Percentiles rank a stretch among this genome's conserved stretches.
These are phyloP conservation scores for Eclectus roratus DNA, from an alignment of 2,113 vertebrate species.

Conservation along the genomic window DNA sequence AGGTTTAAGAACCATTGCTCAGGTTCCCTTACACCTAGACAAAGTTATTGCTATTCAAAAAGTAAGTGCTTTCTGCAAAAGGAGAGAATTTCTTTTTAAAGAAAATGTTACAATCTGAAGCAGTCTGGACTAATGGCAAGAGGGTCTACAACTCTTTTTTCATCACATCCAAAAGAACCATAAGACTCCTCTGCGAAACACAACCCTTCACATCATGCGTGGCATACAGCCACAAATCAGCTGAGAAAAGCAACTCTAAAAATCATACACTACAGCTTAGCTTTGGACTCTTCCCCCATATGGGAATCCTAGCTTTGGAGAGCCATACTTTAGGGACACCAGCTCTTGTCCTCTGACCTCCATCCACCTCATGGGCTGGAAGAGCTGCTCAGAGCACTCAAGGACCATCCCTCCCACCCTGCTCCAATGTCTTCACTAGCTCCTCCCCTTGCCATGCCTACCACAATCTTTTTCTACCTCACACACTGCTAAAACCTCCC, in stretches of 20 bases:
- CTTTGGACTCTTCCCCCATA: rapidly evolving
- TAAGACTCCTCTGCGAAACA: not conserved
- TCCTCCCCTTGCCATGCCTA: not conserved
- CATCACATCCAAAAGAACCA: not conserved
- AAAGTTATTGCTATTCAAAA: not conserved
- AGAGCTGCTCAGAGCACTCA: not conserved
- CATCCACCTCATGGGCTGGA: rapidly evolving
- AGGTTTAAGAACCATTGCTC: not conserved
- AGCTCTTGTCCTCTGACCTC: not conserved
- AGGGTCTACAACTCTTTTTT: not conserved
- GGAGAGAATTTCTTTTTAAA: not conserved
- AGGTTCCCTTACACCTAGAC: not conserved
- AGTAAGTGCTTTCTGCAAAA: not conserved
- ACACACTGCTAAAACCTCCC: rapidly evolving
- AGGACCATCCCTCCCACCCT: not conserved
- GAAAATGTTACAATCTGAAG: not conserved
- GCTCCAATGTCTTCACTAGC: not conserved
- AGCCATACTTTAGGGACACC: rapidly evolving
- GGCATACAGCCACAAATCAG: not conserved
- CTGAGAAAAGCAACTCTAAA: not conserved
- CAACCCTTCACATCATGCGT: rapidly evolving
- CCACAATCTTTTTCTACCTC: not conserved
- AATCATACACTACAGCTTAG: not conserved
- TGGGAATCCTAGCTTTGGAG: rapidly evolving
- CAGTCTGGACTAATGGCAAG: not conserved